Conservation (phyloP, 2,113 vertebrate genomes). For the Gallinago jamesoni region DNA sequence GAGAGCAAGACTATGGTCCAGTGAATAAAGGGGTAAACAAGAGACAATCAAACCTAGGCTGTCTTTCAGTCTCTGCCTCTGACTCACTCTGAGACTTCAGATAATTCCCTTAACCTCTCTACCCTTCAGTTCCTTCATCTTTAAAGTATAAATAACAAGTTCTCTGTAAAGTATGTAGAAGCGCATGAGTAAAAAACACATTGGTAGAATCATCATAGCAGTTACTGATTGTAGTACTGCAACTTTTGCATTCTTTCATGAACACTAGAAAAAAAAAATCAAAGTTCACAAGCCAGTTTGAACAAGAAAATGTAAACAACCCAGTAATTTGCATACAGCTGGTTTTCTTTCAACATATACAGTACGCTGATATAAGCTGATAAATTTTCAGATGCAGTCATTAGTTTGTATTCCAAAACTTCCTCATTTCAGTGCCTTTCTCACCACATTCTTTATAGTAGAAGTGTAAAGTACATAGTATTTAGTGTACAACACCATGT, state of each 20-base stretch:
- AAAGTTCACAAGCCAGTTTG: background rate
- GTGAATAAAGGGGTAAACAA: background rate
- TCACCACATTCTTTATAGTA: background rate
- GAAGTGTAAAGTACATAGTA: background rate
- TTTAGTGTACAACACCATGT: background rate
- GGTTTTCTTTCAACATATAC: background rate
- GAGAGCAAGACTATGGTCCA: background rate
- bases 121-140: background rate
- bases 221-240: background rate
- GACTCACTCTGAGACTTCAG: background rate
- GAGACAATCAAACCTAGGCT: background rate
- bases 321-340: background rate
- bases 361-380: background rate
- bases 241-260: background rate
- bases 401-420: background rate
- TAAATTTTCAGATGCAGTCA: background rate
- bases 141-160: accelerated
- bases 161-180: background rate
- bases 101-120: background rate
- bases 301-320: background rate
- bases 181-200: accelerated
- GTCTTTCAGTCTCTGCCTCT: background rate
- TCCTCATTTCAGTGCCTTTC: background rate
- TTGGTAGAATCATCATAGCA: background rate
- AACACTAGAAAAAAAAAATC: background rate